Evolutionary conservation across 2,888 invertebrate genomes (phyloP).

Genomic region (Philonicus albiceps): DNA sequence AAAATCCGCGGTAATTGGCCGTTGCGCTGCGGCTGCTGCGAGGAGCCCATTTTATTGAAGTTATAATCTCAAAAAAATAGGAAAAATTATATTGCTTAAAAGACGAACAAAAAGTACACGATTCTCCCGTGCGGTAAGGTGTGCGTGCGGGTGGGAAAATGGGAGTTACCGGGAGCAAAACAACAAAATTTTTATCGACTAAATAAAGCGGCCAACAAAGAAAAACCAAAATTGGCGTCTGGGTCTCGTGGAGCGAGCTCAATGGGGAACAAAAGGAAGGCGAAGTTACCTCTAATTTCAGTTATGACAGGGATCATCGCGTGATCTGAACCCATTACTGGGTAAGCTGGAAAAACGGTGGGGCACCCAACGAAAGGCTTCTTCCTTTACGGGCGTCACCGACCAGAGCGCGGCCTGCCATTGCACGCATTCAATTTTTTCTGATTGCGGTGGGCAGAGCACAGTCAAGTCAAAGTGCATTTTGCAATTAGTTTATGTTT

Average conservation of each 20-base stretch:
- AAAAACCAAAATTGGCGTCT: slow-evolving; percentile 35
- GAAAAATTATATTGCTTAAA: not conserved
- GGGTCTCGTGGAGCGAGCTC: not conserved
- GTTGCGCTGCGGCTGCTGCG: not conserved
- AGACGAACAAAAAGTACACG: not conserved
- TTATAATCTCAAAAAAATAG: slow-evolving; percentile 10
- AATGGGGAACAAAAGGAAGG: slow-evolving; percentile 31
- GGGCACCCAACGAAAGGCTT: slow-evolving; percentile 28
- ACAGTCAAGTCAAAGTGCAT: not conserved
- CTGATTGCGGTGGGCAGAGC: not conserved
- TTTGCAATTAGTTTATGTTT: not conserved
- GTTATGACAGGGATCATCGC: slow-evolving; percentile 26
- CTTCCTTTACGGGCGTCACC: not conserved
- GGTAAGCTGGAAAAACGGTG: not conserved
- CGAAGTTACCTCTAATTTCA: slow-evolving; percentile 31
- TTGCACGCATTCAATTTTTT: not conserved
- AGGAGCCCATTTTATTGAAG: not conserved
- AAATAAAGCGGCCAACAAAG: slow-evolving; percentile 37
- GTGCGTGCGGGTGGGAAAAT: not conserved
- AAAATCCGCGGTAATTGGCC: slow-evolving; percentile 19
- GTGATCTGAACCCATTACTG: slow-evolving; percentile 32
- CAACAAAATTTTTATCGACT: slow-evolving; percentile 39
- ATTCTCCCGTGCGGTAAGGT: not conserved
- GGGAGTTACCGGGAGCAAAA: slow-evolving; percentile 30
- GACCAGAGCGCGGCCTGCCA: not conserved